These are phyloP conservation scores for Phylloscopus whistleri DNA, from an alignment of 2,113 vertebrate genomes.

Conservation along the genomic window DNA sequence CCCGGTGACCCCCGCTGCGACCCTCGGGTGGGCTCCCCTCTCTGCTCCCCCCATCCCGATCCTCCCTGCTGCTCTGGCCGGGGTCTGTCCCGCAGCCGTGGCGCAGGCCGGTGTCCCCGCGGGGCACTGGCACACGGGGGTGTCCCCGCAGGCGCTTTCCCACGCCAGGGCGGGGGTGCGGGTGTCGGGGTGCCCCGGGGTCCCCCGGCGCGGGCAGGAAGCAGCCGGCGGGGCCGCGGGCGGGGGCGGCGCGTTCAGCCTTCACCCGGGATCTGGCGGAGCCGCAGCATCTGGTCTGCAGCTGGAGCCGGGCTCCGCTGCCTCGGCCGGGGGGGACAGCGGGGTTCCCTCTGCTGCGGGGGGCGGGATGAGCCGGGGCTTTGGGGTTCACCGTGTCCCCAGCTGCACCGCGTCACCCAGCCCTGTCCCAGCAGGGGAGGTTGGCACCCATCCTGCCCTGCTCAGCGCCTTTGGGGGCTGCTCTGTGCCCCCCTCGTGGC, in stretches of 20 bases:
- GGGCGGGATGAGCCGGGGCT: neutral
- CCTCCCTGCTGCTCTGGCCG: neutral
- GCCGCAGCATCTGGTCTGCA: constrained; percentile 43
- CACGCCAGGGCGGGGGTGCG: constrained; percentile 3
- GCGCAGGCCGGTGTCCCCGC: neutral
- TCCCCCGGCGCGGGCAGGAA: constrained; percentile 5
- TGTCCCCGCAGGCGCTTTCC: neutral
- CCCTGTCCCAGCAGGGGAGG: neutral
- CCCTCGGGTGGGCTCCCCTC: neutral
- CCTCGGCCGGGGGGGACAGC: neutral
- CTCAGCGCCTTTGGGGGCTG: neutral
- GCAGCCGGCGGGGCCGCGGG: neutral
- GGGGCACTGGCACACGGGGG: neutral
- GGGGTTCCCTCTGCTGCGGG: neutral
- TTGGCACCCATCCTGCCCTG: neutral
- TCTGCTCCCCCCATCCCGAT: accelerated
- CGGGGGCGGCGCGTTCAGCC: neutral
- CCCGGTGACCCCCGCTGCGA: neutral
- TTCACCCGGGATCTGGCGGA: neutral
- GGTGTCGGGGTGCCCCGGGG: constrained; percentile 6
- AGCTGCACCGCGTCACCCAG: neutral
- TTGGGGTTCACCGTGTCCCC: neutral
- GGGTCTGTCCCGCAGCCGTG: neutral
- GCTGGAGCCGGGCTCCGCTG: neutral
- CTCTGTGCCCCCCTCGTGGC: neutral